phyloP scores from a whole-genome alignment of 2,888 invertebrate genomes.

The Actias luna region DNA sequence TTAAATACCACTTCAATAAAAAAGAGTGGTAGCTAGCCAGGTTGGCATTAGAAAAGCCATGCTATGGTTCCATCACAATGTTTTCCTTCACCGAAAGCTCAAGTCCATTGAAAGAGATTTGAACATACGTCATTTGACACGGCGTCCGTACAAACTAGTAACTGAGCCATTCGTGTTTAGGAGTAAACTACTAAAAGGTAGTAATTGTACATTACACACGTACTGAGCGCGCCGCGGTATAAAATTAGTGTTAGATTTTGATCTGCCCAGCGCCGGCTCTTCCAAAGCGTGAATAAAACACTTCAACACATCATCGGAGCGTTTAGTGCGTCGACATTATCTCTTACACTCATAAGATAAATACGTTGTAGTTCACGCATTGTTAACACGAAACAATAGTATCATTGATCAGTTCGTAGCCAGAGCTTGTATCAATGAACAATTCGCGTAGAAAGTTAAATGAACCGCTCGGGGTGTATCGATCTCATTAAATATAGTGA shows the following conservation, averaged over 20 bases:
- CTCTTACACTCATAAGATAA: slow-evolving; percentile 30
- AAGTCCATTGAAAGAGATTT: no score
- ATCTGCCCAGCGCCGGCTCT: neutral
- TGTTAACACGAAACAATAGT: slow-evolving; percentile 29
- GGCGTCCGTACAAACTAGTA: no score
- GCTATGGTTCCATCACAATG: no score
- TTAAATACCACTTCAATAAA: no score
- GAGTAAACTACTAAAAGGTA: neutral
- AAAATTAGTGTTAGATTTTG: neutral
- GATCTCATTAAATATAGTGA: slow-evolving; percentile 23
- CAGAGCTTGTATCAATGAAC: slow-evolving; percentile 11
- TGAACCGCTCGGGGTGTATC: slow-evolving; percentile 25
- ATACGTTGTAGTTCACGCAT: slow-evolving; percentile 31
- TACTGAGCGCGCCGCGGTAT: neutral
- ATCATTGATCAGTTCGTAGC: slow-evolving; percentile 24
- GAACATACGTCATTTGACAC: no score
- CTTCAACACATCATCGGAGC: slow-evolving; percentile 13
- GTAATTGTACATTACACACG: neutral
- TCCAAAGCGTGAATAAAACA: slow-evolving; percentile 7
- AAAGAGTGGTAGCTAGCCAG: no score
- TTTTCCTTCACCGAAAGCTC: no score
- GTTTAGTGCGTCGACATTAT: slow-evolving; percentile 42
- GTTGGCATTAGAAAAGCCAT: no score
- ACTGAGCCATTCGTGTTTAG: no score
- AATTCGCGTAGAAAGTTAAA: slow-evolving; percentile 48